These are phyloP conservation scores for Adrianichthys oophorus DNA, from an alignment of 2,797 vertebrate genomes.

Conservation along the genomic window DNA sequence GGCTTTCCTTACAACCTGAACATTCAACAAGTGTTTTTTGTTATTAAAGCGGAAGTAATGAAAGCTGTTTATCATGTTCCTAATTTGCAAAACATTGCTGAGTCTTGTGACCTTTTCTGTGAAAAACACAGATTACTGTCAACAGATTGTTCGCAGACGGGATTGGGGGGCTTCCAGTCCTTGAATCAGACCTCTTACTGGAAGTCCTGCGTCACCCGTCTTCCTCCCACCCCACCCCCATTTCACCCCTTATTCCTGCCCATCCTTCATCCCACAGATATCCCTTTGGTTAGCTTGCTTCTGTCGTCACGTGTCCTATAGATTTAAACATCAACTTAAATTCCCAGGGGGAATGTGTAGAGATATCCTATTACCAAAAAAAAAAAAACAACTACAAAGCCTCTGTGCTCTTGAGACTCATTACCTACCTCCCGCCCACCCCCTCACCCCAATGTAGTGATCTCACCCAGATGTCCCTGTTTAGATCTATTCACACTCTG, in stretches of 20 bases:
- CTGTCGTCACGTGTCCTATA: not conserved
- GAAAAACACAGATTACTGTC: slow-evolving; percentile 41
- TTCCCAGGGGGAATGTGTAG: not conserved
- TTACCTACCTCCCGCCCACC: slow-evolving; percentile 8
- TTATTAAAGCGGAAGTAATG: not conserved
- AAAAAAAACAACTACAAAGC: slow-evolving; percentile 51
- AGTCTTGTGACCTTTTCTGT: slow-evolving; percentile 24
- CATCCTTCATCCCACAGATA: slow-evolving; percentile 17
- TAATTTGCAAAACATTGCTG: not conserved
- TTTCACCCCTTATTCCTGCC: slow-evolving; percentile 4
- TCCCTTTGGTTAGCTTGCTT: slow-evolving; percentile 10
- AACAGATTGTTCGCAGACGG: slow-evolving; percentile 46
- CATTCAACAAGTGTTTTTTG: no score
- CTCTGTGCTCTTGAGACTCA: not conserved
- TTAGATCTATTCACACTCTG: slow-evolving; percentile 60
- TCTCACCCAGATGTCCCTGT: slow-evolving; percentile 75
- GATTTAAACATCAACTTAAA: slow-evolving; percentile 11
- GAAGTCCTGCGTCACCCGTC: slow-evolving; percentile 76
- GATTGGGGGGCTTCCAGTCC: slow-evolving; percentile 72
- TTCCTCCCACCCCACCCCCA: slow-evolving; percentile 22
- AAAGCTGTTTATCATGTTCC: slow-evolving; percentile 5
- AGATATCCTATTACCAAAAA: not conserved
- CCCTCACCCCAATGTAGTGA: slow-evolving; percentile 43
- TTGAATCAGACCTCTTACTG: slow-evolving; percentile 77
- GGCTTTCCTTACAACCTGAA: no score